phyloP scores from a whole-genome alignment of 2,113 vertebrate genomes.

The Scolopax mira region DNA sequence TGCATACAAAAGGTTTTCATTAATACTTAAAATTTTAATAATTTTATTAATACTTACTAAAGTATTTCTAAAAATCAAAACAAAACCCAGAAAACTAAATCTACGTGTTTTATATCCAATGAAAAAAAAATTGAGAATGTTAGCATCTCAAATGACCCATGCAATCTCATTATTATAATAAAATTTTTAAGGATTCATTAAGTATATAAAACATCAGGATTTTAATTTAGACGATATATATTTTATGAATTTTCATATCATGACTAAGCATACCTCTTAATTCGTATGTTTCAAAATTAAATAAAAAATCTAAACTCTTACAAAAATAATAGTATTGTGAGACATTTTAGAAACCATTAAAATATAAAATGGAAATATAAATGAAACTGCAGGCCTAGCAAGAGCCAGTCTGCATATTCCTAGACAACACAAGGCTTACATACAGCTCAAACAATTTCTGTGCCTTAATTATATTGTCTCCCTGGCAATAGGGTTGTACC shows the following conservation, averaged over 20 bases:
- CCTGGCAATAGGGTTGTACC: neutral
- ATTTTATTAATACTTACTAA: neutral
- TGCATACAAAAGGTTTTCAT: neutral
- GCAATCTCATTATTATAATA: neutral
- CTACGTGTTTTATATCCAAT: neutral
- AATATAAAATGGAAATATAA: neutral
- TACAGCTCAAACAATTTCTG: neutral
- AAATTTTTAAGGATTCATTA: neutral
- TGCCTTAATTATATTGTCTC: neutral
- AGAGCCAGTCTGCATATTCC: neutral
- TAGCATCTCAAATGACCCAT: neutral
- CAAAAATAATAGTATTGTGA: neutral
- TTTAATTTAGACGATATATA: neutral
- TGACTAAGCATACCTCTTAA: neutral
- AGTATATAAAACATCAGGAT: neutral
- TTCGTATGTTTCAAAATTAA: neutral
- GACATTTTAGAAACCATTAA: neutral
- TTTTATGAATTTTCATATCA: neutral
- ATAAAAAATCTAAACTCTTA: neutral
- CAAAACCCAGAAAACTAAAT: neutral
- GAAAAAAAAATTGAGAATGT: neutral
- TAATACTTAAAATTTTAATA: neutral
- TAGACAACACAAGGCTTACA: neutral
- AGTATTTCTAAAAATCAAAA: neutral
- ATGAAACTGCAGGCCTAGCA: neutral